Base-by-base conservation (phyloP, 2,113 vertebrate genomes). In the Cephalophus harveyi region DNA sequence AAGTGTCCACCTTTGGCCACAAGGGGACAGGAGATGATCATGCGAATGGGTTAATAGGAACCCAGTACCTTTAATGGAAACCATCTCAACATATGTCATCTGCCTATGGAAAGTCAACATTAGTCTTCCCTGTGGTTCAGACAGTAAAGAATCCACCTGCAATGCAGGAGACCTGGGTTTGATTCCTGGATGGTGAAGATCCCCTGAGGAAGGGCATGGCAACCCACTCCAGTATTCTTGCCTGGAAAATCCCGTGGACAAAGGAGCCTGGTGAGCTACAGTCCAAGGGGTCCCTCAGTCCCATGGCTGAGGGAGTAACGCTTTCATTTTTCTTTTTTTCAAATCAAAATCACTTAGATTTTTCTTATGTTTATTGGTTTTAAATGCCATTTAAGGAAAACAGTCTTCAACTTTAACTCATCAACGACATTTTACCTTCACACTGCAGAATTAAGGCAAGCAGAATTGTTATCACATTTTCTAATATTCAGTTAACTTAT, bases 1-100 rank as follows among this genome's bases (percentile, higher is more conserved):
- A 92, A 11, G 36, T 33, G 57, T 50, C 28, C 81, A 71, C 55
- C 10, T 79, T 59, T 50, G 89, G 46, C 97, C 94, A 98, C 88
- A 30, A 93, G 97, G 55, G 84, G 76, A 96, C 87, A 96, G 96
- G 52, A 97, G 81, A 62, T 88, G 50, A 78, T 62, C 46, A 43
- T 25, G 59, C 0, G 6, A 78, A 23, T 40, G 40, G 83, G 50
- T 52, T 64, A 27, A 79, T 6, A 55, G 85, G 17, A 11, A 0
- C 30, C 33, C 3, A 76, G 21, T 9, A 11, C 81, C 13, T 60
- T 62, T 25, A 36, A n/a, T 40, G 81, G 87, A 57, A 88, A 48
- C 48, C 30, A 10, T 36, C 46, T 59, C 76, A 54, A n/a, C 15
- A 12, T 28, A 50, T 1, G 43, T 50, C 12, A 7, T 46, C 54